Conservation (phyloP, 2,888 invertebrate genomes). For the Andricus curvator region DNA sequence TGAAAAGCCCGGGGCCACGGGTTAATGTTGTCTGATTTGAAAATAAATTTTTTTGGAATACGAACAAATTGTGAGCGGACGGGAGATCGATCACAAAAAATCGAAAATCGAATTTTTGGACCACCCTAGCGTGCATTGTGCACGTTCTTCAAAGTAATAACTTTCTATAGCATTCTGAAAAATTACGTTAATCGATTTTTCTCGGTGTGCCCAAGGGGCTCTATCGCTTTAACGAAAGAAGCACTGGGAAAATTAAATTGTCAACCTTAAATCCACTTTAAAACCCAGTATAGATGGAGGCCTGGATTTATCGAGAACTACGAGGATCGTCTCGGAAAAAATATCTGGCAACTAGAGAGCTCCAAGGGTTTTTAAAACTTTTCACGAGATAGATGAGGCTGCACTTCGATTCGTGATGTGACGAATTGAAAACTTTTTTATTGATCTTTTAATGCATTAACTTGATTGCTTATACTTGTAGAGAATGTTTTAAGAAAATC, state of each 20-base stretch:
- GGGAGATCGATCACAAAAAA: too few relatives aligned
- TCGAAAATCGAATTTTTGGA: too few relatives aligned
- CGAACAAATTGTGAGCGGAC: too few relatives aligned
- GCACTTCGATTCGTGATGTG: constrained; percentile 23
- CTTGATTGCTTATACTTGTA: not conserved
- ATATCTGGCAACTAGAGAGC: constrained; percentile 10
- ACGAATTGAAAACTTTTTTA: constrained; percentile 13
- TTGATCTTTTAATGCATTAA: constrained; percentile 29
- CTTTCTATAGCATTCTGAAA: not conserved
- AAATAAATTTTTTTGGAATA: too few relatives aligned
- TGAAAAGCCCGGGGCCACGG: too few relatives aligned
- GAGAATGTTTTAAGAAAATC: too few relatives aligned
- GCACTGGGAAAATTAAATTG: constrained; percentile 39
- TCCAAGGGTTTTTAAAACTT: constrained; percentile 36
- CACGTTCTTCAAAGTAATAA: constrained; percentile 20
- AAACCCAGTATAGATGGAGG: not conserved
- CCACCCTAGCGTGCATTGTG: too few relatives aligned
- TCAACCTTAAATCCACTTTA: constrained; percentile 38
- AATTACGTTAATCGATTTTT: constrained; percentile 20
- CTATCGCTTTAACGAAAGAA: constrained; percentile 22
- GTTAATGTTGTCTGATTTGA: too few relatives aligned
- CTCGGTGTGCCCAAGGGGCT: constrained; percentile 18
- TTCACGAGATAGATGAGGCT: constrained; percentile 29
- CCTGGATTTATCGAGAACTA: constrained; percentile 23
- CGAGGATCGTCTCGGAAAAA: constrained; percentile 38